Evolutionary conservation across 2,113 vertebrate species (phyloP).

Genomic region (Myiagra hebetior): DNA sequence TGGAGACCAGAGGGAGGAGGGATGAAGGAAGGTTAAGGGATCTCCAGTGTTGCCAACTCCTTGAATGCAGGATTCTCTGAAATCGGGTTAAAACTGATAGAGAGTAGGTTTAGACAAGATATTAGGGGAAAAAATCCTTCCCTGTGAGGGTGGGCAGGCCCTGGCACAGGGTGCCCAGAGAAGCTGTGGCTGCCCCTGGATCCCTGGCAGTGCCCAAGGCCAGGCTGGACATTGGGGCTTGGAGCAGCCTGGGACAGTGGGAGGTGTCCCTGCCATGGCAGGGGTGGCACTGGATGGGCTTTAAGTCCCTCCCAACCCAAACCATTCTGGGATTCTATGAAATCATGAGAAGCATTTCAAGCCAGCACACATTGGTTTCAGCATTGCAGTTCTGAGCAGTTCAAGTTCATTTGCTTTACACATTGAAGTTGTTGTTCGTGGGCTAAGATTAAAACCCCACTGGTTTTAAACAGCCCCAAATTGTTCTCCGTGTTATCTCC

Average conservation of each 20-base stretch:
- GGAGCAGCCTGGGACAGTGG: background rate
- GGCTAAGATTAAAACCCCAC: background rate
- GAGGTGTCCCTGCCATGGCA: background rate
- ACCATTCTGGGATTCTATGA: rapidly evolving
- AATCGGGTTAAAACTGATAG: background rate
- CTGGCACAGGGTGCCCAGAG: background rate
- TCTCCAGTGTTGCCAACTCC: background rate
- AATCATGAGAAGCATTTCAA: background rate
- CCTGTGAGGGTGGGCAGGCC: rapidly evolving
- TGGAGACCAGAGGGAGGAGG: background rate
- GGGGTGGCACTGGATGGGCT: rapidly evolving
- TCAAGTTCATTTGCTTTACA: background rate
- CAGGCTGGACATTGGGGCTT: background rate
- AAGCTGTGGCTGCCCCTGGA: background rate
- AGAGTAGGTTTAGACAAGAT: background rate
- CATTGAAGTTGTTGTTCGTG: background rate
- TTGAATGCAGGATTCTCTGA: background rate
- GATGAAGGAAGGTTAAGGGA: background rate
- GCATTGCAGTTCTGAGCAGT: background rate
- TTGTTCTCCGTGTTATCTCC: background rate
- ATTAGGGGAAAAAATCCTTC: background rate
- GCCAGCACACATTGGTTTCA: background rate
- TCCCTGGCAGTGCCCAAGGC: background rate
- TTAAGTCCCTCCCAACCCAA: background rate
- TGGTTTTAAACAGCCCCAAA: background rate